Base-by-base conservation (phyloP, 1,140 invertebrate species). In the Meloidogyne floridensis region DNA sequence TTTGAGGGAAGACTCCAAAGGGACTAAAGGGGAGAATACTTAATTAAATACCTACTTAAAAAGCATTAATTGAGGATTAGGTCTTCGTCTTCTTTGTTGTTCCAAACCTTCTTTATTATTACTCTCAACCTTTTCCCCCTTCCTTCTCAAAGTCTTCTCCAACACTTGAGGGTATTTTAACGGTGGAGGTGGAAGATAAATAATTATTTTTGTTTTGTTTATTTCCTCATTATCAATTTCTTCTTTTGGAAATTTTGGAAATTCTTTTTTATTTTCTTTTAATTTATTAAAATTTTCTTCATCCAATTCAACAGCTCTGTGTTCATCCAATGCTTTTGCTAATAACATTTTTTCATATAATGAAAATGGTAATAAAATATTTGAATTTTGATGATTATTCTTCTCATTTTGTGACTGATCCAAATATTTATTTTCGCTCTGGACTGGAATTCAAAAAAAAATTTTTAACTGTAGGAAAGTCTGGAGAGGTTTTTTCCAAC, bases 281-380 rank as follows among this genome's bases (percentile, higher is more conserved):
- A 65, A 5, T 65, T 65, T 65, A n/a, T 65, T 65, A 7, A n/a
- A n/a, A n/a, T n/a, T 65, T 65, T 65, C 10, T 65, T 65, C 59
- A 18, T 65, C 59, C n/a, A 65, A n/a, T 65, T 65, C 15, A 65
- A 65, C 59, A 65, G 59, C 13, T 65, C 59, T 65, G 7, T 65
- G 59, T 18, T 65, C 59, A 65, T 65, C 59, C n/a, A 65, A 65
- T n/a, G 59, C 59, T 65, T 65, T 65, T 65, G 59, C 59, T 65
- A 65, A 65, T 65, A 65, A 65, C 59, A 65, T 65, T 65, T n/a
- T 65, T 65, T 65, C 59, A 65, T 65, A 65, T 65, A 65, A 65
- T 7, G 59, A 65, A n/a, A 65, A 65, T 65, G 59, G 59, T 65
- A 65, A 18, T 65, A 65, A 65, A 65, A 65, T n/a, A 65, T 59